Conservation (phyloP, 1,140 invertebrate species). For the Anthonomus grandis region DNA sequence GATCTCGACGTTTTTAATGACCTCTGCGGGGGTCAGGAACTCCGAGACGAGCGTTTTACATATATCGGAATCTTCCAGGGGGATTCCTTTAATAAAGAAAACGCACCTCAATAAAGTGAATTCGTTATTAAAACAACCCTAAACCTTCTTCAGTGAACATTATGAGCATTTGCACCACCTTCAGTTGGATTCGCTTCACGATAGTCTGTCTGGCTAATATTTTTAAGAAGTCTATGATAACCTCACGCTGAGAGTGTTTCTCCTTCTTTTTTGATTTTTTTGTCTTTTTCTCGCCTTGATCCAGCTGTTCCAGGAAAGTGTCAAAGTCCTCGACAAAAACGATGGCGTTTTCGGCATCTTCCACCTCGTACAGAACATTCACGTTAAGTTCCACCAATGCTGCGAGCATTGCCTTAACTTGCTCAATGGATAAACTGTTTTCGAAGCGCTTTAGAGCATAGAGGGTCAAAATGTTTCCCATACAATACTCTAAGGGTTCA, state of each 20-base stretch:
- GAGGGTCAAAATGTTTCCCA: conserved; percentile 39
- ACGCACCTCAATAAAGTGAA: too few species aligned
- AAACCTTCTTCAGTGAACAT: conserved; percentile 20
- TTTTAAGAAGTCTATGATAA: conserved; percentile 22
- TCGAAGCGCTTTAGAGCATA: conserved; percentile 36
- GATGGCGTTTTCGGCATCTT: conserved; percentile 28
- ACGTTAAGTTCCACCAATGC: conserved; percentile 28
- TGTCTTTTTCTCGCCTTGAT: not conserved
- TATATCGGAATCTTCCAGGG: too few species aligned
- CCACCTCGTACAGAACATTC: conserved; percentile 35
- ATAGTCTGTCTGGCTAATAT: conserved; percentile 21
- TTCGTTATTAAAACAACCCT: not conserved
- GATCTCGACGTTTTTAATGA: too few species aligned
- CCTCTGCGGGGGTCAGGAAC: too few species aligned
- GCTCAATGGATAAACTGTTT: conserved; percentile 23
- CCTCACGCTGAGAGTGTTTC: conserved; percentile 11
- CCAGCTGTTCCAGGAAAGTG: not conserved
- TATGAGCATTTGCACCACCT: conserved; percentile 25
- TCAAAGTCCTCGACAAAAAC: conserved; percentile 21
- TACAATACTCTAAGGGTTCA: conserved; percentile 26
- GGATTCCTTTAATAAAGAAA: too few species aligned
- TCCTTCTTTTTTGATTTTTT: conserved; percentile 1
- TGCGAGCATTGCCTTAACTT: conserved; percentile 29
- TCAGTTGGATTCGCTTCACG: conserved; percentile 26
- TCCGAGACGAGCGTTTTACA: too few species aligned